A percentile compares a stretch with the other conserved stretches of the same genome.
Conservation (phyloP, 2,113 vertebrate species). For the Alethe diademata region DNA sequence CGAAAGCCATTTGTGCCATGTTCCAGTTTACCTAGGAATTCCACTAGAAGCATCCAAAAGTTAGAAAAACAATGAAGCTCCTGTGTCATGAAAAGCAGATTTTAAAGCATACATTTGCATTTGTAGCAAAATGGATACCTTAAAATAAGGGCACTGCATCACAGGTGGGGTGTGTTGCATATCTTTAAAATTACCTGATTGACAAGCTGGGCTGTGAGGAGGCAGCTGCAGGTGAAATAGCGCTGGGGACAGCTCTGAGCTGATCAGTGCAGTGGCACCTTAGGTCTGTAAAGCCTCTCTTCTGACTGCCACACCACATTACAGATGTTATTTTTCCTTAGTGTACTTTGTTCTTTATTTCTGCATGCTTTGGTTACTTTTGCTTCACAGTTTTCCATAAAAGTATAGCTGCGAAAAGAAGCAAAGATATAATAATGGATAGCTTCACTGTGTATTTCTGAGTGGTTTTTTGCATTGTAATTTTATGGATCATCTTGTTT, state of each 20-base stretch:
- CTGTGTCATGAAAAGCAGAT: background rate
- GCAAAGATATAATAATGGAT: background rate
- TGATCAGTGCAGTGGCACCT: background rate
- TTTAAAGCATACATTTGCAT: background rate
- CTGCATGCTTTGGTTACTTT: background rate
- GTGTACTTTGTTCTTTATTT: background rate
- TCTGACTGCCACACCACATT: background rate
- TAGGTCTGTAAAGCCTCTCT: background rate
- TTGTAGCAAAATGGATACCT: background rate
- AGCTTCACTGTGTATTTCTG: background rate
- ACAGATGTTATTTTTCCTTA: background rate
- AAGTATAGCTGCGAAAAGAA: background rate
- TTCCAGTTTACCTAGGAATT: background rate
- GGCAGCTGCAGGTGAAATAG: background rate
- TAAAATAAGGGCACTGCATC: background rate
- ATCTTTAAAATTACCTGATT: background rate
- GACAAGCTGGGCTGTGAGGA: background rate
- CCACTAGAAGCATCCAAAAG: background rate
- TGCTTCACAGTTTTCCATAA: background rate
- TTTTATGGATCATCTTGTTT: background rate
- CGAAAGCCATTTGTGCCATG: background rate
- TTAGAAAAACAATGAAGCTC: background rate
- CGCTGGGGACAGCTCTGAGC: background rate
- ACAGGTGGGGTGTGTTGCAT: background rate
- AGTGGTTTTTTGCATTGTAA: background rate